Evolutionary conservation across 2,797 vertebrate species (phyloP).

Genomic region (Strix occidentalis): DNA sequence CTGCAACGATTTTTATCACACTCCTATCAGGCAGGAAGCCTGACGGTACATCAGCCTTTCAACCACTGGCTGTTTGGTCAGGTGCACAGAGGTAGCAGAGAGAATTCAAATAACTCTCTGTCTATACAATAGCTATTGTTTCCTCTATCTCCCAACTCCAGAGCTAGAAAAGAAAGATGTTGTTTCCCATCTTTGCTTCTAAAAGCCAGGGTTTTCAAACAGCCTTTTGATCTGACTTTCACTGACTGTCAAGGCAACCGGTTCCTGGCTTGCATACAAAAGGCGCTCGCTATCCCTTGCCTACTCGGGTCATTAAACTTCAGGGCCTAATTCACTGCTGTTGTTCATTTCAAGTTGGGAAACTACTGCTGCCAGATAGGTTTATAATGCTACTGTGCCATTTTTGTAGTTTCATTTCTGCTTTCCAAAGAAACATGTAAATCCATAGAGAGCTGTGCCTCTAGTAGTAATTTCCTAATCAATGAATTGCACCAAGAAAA

Average conservation of each 20-base stretch:
- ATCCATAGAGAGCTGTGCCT: background rate
- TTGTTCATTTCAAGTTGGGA: background rate
- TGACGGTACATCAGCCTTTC: background rate
- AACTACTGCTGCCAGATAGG: background rate
- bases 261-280: conserved; percentile 10
- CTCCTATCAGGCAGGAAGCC: background rate
- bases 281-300: background rate
- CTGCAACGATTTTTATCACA: background rate
- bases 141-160: conserved; percentile 9
- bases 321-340: background rate
- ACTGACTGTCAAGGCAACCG: background rate
- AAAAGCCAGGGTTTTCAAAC: conserved; percentile 25
- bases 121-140: background rate
- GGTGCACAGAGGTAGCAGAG: conserved; percentile 21
- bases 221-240: conserved; percentile 44
- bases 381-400: background rate
- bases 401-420: background rate
- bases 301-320: background rate
- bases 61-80: conserved; percentile 34
- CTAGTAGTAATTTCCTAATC: background rate
- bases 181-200: conserved; percentile 26
- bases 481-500: background rate
- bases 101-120: background rate
- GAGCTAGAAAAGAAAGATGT: conserved; percentile 18
- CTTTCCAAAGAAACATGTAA: background rate